Evolutionary conservation across 2,888 invertebrate species (phyloP), one percentile per base, ranked within the genome.

Genomic region (Cheilosia vernalis): DNA sequence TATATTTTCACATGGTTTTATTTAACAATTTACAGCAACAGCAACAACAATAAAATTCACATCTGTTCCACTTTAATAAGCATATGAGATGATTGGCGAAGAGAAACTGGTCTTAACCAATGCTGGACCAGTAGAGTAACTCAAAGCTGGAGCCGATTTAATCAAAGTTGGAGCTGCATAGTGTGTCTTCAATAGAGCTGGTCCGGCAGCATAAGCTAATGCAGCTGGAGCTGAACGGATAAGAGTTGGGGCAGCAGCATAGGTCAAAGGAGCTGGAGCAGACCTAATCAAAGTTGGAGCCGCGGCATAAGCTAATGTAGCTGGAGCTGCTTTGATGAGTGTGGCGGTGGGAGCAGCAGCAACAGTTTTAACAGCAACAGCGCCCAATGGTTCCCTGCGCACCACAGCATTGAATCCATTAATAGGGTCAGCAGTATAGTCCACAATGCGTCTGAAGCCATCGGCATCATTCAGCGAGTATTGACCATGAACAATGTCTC

Each of bases 401-500:
- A 92, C 92, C 21, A 92, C 91, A 64, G 92, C 92, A 72, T 92
- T 92, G 88, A 92, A 92, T 44, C 92, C 92, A 69, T 92, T 91
- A 72, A 92, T 88, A 61, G 92, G 89, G 85, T 92, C 92, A 69
- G 92, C 90, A 24, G 91, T 91, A 80, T 92, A 92, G 87, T 92
- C 92, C 56, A 92, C 92, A 88, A 91, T 91, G 49, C 92, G 90
- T 78, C 91, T 89, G 74, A 90, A 90, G 10, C 92, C 92, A 89
- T 92, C 92, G 78, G 92, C 90, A 76, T 92, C 92, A 76, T 91
- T 89, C 87, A 92, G 88, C 3, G 92, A 92, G 88, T 92, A 92
- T 87, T 92, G 92, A 30, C 92, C 92, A 87, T 90, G 91, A 15
- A 92, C 92, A 24, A 91, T 87, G 79, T 92, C 92, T 60, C 92